Evolutionary conservation across 2,888 invertebrate species (phyloP).

Genomic region (Rhagonycha lutea): DNA sequence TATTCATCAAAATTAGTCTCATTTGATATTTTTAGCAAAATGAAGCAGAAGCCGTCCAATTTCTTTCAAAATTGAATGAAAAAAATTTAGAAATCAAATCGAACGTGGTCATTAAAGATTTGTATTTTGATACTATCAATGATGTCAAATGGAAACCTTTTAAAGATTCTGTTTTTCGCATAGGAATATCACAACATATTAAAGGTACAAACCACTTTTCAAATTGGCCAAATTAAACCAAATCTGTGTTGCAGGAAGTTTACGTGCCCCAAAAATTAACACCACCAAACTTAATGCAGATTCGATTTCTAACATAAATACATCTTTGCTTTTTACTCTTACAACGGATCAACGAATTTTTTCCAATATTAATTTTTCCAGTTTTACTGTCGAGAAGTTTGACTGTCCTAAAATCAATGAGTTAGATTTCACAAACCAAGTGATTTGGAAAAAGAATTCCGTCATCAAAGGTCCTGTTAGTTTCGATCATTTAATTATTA

Average conservation of each 20-base stretch:
- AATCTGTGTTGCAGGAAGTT: constrained; percentile 36
- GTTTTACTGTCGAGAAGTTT: constrained; percentile 38
- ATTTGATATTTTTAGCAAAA: neutral
- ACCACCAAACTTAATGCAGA: constrained; percentile 33
- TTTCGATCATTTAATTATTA: constrained; percentile 40
- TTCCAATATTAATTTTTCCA: constrained; percentile 41
- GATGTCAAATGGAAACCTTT: constrained; percentile 46
- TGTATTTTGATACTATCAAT: constrained; percentile 46
- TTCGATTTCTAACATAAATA: constrained; percentile 33
- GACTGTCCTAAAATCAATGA: constrained; percentile 40
- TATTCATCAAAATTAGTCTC: neutral
- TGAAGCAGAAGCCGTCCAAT: neutral
- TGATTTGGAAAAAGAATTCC: constrained; percentile 34
- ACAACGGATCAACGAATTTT: constrained; percentile 45
- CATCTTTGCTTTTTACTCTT: constrained; percentile 42
- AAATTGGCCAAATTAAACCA: neutral
- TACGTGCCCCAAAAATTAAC: constrained; percentile 36
- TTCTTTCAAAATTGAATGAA: constrained; percentile 21
- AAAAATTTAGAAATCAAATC: constrained; percentile 33
- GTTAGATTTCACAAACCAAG: constrained; percentile 39
- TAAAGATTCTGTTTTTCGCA: constrained; percentile 42
- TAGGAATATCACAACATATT: constrained; percentile 37
- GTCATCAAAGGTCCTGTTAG: constrained; percentile 41
- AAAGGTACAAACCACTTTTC: constrained; percentile 32
- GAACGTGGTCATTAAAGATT: constrained; percentile 41